phyloP scores from a whole-genome alignment of 2,113 vertebrate species.

The Struthio camelus region DNA sequence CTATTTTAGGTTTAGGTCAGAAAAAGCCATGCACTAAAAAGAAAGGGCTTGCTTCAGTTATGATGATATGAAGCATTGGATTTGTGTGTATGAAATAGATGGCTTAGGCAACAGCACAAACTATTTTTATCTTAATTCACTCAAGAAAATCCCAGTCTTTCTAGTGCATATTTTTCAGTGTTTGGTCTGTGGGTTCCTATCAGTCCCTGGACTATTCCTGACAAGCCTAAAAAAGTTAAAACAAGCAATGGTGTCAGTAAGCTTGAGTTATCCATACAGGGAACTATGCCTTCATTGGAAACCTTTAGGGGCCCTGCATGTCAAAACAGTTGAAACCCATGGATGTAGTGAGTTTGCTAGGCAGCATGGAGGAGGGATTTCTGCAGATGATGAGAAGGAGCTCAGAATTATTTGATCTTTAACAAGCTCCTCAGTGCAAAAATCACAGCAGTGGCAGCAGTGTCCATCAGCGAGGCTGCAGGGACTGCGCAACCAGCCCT shows the following conservation, averaged over 20 bases:
- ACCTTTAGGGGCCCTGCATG: background rate
- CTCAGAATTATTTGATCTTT: background rate
- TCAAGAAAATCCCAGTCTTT: background rate
- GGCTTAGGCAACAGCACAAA: background rate
- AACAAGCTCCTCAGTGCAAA: background rate
- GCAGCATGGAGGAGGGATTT: background rate
- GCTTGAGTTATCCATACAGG: accelerated
- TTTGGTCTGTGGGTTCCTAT: background rate
- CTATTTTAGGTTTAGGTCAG: background rate
- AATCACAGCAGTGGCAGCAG: background rate
- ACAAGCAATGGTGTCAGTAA: background rate
- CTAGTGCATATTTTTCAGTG: background rate
- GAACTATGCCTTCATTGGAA: background rate
- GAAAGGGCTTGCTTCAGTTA: background rate
- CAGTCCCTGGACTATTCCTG: background rate
- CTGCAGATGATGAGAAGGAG: background rate
- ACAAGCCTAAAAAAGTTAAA: background rate
- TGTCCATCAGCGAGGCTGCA: accelerated
- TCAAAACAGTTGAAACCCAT: background rate
- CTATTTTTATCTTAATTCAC: background rate
- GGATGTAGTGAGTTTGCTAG: background rate
- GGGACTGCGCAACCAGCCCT: background rate
- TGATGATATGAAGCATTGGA: background rate
- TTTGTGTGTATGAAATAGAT: background rate
- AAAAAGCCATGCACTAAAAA: background rate